Conservation (phyloP, 2,888 invertebrate species). For the Drosophila histrio region DNA sequence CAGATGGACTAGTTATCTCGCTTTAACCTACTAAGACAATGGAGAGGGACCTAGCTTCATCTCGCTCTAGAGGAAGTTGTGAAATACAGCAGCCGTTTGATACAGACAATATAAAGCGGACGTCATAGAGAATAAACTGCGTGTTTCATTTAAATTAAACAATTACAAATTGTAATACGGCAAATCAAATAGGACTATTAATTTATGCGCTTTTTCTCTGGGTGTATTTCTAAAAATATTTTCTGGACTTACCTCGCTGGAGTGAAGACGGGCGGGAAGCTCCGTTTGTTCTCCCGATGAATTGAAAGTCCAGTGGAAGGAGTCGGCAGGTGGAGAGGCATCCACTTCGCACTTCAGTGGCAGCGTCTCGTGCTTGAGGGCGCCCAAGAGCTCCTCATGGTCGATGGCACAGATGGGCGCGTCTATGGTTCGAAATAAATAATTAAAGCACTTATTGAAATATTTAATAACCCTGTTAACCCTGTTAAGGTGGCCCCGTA, state of each 20-base stretch:
- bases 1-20: no score
- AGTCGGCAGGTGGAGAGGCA: constrained; percentile 93
- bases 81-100: no score
- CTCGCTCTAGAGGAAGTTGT: no score
- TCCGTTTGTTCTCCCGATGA: constrained; percentile 94
- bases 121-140: no score
- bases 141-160: no score
- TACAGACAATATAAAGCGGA: no score
- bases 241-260: constrained; percentile 84
- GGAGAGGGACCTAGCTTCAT: no score
- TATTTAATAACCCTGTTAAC: constrained; percentile 63
- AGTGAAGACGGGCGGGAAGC: constrained; percentile 87
- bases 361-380: constrained; percentile 94
- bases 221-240: no score
- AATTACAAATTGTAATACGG: no score
- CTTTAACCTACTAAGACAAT: no score
- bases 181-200: no score
- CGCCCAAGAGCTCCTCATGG: constrained; percentile 92
- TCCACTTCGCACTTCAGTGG: constrained; percentile 93
- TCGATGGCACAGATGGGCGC: constrained; percentile 91
- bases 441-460: constrained; percentile 67
- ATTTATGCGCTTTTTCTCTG: no score
- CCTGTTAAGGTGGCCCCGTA: constrained; percentile 35
- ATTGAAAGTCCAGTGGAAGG: constrained; percentile 97
- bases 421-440: constrained; percentile 74